phyloP scores from a whole-genome alignment of 2,888 invertebrate species.

The Phengaris alcon region DNA sequence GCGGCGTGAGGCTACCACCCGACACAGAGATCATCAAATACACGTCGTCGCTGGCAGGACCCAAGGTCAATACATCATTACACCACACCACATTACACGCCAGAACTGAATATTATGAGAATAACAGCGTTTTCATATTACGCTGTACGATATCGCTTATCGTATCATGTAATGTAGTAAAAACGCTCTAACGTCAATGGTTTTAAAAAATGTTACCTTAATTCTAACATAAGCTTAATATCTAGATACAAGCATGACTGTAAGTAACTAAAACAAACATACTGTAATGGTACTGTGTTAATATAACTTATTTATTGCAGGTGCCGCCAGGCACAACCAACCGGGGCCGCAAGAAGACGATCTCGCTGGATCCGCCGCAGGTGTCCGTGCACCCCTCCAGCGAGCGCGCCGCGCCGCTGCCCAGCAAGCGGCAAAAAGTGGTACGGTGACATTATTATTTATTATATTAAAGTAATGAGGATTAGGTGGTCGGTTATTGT shows the following conservation, averaged over 20 bases:
- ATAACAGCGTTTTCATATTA: too few species aligned
- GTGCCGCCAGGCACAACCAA: constrained; percentile 90
- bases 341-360: constrained; percentile 92
- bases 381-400: constrained; percentile 70
- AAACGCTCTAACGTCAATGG: too few species aligned
- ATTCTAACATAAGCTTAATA: too few species aligned
- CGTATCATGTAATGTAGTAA: too few species aligned
- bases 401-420: constrained; percentile 53
- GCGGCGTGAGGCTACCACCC: constrained; percentile 90
- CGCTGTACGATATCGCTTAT: too few species aligned
- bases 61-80: constrained; percentile 77
- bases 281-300: neutral
- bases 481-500: too few species aligned
- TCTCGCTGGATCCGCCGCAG: constrained; percentile 87
- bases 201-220: too few species aligned
- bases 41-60: constrained; percentile 91
- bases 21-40: constrained; percentile 95
- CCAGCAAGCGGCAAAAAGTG: constrained; percentile 70
- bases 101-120: neutral
- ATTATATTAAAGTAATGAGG: neutral
- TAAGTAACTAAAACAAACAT: too few species aligned
- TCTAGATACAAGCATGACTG: too few species aligned
- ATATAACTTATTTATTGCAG: constrained; percentile 42
- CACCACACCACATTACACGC: neutral
- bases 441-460: constrained; percentile 36